A percentile compares a stretch with the other conserved stretches of the same genome.
phyloP scores from a whole-genome alignment of 2,888 invertebrate genomes.

The Pegoplata infirma region DNA sequence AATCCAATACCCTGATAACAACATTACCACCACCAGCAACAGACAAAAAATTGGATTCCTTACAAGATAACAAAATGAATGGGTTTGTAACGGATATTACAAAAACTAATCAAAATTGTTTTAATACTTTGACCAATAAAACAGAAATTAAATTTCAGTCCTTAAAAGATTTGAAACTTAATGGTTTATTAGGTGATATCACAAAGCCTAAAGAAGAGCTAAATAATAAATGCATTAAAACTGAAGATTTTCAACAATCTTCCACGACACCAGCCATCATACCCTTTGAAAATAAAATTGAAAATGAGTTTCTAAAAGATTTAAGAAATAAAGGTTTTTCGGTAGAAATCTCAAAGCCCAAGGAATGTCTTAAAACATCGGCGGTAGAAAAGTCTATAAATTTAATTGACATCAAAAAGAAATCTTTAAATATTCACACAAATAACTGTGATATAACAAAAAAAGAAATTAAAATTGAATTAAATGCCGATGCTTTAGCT shows the following conservation, averaged over 20 bases:
- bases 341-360: conserved; percentile 46
- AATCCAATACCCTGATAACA: conserved; percentile 47
- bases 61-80: conserved; percentile 27
- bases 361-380: not conserved
- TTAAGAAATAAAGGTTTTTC: conserved; percentile 55
- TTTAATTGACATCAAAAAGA: conserved; percentile 20
- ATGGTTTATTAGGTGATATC: conserved; percentile 34
- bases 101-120: conserved; percentile 8
- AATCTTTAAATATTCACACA: not conserved
- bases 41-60: not conserved
- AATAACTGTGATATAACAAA: conserved; percentile 30
- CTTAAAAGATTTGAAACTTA: conserved; percentile 45
- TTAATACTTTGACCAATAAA: conserved; percentile 24
- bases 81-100: conserved; percentile 10
- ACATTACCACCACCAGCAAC: not conserved
- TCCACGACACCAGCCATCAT: not conserved
- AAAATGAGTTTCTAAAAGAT: conserved; percentile 49
- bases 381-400: not conserved
- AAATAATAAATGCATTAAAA: not conserved
- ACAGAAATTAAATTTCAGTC: conserved; percentile 54
- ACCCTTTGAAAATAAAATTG: conserved; percentile 35
- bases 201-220: conserved; percentile 11
- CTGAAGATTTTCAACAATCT: conserved; percentile 7
- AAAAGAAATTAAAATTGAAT: conserved; percentile 59
- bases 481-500: conserved; percentile 47